Evolutionary conservation across 1,140 invertebrate species (phyloP).

Genomic region (Drosophila arizonae): DNA sequence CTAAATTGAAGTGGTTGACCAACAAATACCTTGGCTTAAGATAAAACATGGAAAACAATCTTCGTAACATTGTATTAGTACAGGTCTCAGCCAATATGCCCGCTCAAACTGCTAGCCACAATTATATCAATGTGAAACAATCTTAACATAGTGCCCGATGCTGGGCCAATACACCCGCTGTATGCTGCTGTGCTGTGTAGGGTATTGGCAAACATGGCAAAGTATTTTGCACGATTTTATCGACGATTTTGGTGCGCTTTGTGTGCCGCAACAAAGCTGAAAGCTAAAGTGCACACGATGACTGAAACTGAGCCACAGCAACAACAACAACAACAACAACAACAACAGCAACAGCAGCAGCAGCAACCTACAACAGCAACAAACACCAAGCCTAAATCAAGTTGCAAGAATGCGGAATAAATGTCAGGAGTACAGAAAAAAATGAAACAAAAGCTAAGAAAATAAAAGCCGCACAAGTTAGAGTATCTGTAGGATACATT

Average conservation of each 20-base stretch:
- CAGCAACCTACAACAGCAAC: constrained; percentile 31
- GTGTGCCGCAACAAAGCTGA: constrained; percentile 7
- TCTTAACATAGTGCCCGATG: too few species aligned
- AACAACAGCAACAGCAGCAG: constrained; percentile 16
- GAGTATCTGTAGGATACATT: constrained; percentile 46
- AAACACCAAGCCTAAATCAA: constrained; percentile 74
- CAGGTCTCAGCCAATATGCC: too few species aligned
- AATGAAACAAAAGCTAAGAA: constrained; percentile 27
- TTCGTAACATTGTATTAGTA: too few species aligned
- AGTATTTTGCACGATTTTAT: constrained; percentile 58
- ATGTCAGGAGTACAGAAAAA: constrained; percentile 56
- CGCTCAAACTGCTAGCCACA: too few species aligned
- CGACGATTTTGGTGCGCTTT: constrained; percentile 40
- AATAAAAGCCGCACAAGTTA: constrained; percentile 19
- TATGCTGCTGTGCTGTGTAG: not conserved
- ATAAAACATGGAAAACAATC: not conserved
- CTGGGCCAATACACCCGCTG: not conserved
- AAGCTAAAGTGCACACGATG: constrained; percentile 44
- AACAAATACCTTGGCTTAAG: not conserved
- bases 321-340: constrained; percentile 23
- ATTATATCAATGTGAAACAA: too few species aligned
- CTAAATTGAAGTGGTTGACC: not conserved
- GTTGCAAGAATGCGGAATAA: constrained; percentile 81
- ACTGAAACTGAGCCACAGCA: constrained; percentile 17
- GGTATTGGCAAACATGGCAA: constrained; percentile 36